These are phyloP conservation scores for Bombus pascuorum DNA, from an alignment of 1,140 invertebrate species.

Conservation along the genomic window DNA sequence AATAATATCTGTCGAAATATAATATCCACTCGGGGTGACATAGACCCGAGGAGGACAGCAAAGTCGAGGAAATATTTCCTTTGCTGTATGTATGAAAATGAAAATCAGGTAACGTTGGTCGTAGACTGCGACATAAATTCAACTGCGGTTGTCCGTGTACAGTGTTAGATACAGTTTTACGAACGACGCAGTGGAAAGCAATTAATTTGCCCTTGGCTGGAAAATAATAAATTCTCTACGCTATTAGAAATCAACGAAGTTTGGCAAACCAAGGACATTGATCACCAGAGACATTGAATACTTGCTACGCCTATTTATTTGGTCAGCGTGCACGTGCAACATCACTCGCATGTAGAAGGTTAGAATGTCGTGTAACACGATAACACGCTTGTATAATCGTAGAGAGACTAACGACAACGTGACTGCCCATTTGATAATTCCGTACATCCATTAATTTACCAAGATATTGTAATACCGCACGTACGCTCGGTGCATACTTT, in stretches of 20 bases:
- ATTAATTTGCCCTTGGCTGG: not conserved
- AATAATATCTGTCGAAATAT: too few relatives aligned
- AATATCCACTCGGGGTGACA: too few relatives aligned
- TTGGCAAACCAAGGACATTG: not conserved
- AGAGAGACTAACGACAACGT: conserved; percentile 1
- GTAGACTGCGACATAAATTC: too few relatives aligned
- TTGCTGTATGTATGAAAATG: too few relatives aligned
- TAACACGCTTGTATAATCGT: conserved; percentile 16
- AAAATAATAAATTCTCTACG: not conserved
- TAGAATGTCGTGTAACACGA: not conserved
- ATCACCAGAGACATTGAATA: not conserved
- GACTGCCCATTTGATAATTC: not conserved
- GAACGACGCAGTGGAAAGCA: not conserved
- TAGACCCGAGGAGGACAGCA: too few relatives aligned
- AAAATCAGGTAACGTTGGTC: too few relatives aligned
- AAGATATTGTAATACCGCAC: conserved; percentile 6
- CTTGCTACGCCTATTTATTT: not conserved
- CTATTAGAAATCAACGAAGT: not conserved
- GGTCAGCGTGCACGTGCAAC: not conserved
- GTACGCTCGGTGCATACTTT: not conserved
- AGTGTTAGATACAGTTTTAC: not conserved
- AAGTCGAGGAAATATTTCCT: too few relatives aligned
- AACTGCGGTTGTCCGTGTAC: too few relatives aligned
- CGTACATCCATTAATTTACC: not conserved
- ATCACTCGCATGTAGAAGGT: not conserved